A percentile compares a stretch with the other conserved stretches of the same genome.
Evolutionary conservation across 1,140 invertebrate genomes (phyloP).

Genomic region (Neelides sp.): DNA sequence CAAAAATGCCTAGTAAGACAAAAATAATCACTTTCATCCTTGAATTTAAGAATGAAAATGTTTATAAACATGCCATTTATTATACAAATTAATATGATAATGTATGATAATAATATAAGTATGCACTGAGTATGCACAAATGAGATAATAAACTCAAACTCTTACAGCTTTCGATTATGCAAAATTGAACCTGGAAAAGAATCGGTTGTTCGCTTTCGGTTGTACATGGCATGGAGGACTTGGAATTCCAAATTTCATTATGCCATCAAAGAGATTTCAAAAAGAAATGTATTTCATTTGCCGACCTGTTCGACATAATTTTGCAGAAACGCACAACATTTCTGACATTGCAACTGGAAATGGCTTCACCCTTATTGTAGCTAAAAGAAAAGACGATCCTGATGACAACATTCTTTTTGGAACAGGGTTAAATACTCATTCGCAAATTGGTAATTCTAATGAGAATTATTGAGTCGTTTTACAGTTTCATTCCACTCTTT

Average conservation of each 20-base stretch:
- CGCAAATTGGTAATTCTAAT: conserved; percentile 59
- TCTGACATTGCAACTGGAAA: conserved; percentile 68
- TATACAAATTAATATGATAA: too few species aligned
- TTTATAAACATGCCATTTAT: too few species aligned
- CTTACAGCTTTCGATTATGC: conserved; percentile 25
- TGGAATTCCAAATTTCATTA: conserved; percentile 17
- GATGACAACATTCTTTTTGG: conserved; percentile 60
- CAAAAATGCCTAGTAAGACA: conserved; percentile 1
- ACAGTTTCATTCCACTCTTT: neutral
- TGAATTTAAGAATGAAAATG: neutral
- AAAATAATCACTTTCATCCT: conserved; percentile 2
- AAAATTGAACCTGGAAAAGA: conserved; percentile 4
- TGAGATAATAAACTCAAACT: too few species aligned
- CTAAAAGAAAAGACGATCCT: conserved; percentile 46
- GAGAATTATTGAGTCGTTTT: conserved; percentile 26
- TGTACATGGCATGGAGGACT: conserved; percentile 14
- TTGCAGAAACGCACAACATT: conserved; percentile 35
- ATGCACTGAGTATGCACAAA: too few species aligned
- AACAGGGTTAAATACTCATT: conserved; percentile 80
- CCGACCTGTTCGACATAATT: conserved; percentile 17
- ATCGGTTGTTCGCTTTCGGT: conserved; percentile 25
- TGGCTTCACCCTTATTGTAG: conserved; percentile 75
- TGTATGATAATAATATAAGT: too few species aligned
- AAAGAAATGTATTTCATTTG: conserved; percentile 2
- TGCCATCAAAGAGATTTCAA: neutral